These are phyloP conservation scores for Drosophila littoralis DNA, from an alignment of 1,140 invertebrate genomes.

Conservation along the genomic window DNA sequence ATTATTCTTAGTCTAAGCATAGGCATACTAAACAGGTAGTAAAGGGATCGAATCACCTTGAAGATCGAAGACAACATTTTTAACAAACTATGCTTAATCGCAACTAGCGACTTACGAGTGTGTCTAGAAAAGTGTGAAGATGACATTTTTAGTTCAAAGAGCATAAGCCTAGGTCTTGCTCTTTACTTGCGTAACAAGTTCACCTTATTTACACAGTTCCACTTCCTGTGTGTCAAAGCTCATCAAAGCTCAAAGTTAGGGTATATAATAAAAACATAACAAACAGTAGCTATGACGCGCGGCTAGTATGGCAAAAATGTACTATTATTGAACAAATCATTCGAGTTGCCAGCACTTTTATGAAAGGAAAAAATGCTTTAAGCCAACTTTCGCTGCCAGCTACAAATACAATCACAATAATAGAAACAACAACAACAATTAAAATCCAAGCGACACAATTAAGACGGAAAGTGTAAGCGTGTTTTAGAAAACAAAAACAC, in stretches of 20 bases:
- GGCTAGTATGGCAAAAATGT: slow-evolving; percentile 47
- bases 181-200: too few relatives aligned
- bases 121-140: too few relatives aligned
- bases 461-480: slow-evolving; percentile 71
- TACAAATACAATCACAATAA: slow-evolving; percentile 52
- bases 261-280: slow-evolving; percentile 1
- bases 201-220: not conserved
- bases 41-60: too few relatives aligned
- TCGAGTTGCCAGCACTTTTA: slow-evolving; percentile 44
- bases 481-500: slow-evolving; percentile 57
- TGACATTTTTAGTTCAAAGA: too few relatives aligned
- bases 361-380: slow-evolving; percentile 66
- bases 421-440: slow-evolving; percentile 40
- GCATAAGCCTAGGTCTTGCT: too few relatives aligned
- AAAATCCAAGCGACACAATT: slow-evolving; percentile 34
- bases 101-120: too few relatives aligned
- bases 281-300: slow-evolving; percentile 21
- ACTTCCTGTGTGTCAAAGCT: not conserved
- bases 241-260: not conserved
- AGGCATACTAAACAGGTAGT: too few relatives aligned
- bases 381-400: slow-evolving; percentile 65
- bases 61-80: too few relatives aligned
- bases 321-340: slow-evolving; percentile 81
- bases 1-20: too few relatives aligned
- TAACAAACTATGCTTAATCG: too few relatives aligned